Evolutionary conservation across 2,888 invertebrate genomes (phyloP).

Genomic region (Gibbula magus): DNA sequence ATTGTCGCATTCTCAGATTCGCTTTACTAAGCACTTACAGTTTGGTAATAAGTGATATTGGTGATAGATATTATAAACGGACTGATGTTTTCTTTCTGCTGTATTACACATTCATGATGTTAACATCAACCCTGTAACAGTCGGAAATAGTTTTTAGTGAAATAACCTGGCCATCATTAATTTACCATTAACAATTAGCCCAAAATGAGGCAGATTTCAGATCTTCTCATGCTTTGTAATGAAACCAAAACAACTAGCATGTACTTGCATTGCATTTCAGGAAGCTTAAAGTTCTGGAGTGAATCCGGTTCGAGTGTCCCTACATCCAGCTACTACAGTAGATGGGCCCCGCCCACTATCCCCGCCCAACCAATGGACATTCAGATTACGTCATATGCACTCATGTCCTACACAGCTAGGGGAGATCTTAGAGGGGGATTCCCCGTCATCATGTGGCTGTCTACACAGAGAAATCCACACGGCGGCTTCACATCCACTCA

Average conservation of each 20-base stretch:
- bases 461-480: constrained; percentile 65
- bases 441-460: constrained; percentile 70
- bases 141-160: no score
- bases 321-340: constrained; percentile 21
- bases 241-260: neutral
- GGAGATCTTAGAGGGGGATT: constrained; percentile 52
- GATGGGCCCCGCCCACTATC: constrained; percentile 41
- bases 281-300: constrained; percentile 63
- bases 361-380: constrained; percentile 64
- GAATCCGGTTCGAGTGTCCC: constrained; percentile 29
- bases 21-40: no score
- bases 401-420: constrained; percentile 57
- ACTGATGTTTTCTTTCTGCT: no score
- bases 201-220: no score
- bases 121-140: no score
- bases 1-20: no score
- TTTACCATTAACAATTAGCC: no score
- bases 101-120: no score
- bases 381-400: constrained; percentile 72
- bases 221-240: no score
- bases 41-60: no score
- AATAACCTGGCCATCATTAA: no score
- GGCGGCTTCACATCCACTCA: constrained; percentile 75
- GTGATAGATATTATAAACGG: no score
- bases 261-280: constrained; percentile 38